These are phyloP conservation scores for Lepus europaeus DNA, from an alignment of 2,113 vertebrate genomes.

Conservation along the genomic window DNA sequence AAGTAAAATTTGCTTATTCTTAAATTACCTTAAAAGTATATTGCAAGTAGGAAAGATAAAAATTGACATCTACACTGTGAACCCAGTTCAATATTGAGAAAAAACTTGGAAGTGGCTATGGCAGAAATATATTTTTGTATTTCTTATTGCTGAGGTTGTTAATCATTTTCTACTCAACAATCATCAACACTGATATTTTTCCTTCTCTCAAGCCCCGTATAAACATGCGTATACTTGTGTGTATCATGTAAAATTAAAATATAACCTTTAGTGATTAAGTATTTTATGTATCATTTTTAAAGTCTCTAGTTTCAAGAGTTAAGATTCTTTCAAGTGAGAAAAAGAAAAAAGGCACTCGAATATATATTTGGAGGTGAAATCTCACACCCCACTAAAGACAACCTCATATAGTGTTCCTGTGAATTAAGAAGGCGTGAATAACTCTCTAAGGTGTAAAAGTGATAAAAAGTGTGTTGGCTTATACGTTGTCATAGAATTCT, in stretches of 20 bases:
- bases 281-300: background rate
- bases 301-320: background rate
- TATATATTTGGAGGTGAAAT: background rate
- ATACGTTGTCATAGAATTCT: background rate
- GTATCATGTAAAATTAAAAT: background rate
- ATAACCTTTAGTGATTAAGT: background rate
- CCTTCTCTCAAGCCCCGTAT: background rate
- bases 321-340: conserved; percentile 30
- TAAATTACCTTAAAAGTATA: background rate
- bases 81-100: background rate
- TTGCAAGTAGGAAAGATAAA: background rate
- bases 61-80: background rate
- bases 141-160: background rate
- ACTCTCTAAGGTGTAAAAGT: background rate
- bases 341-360: background rate
- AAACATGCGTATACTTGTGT: background rate
- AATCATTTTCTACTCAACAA: background rate
- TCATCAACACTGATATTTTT: background rate
- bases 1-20: background rate
- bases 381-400: background rate
- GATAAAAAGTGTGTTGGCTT: background rate
- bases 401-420: background rate
- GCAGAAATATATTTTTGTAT: background rate
- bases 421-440: background rate
- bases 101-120: background rate